phyloP scores from a whole-genome alignment of 2,888 invertebrate genomes.

The Stenurella melanura region DNA sequence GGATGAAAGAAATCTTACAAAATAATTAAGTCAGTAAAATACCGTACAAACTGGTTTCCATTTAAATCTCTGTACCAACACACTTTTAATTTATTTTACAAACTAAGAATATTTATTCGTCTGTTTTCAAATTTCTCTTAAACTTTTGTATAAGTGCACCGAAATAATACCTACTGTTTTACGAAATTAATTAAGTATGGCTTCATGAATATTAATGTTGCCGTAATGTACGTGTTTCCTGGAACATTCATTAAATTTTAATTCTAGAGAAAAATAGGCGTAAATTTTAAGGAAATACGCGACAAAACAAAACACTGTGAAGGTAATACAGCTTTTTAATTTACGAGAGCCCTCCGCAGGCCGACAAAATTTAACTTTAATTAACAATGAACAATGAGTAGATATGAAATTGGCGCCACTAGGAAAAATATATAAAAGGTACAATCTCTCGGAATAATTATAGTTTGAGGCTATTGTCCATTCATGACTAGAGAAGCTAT shows the following conservation, averaged over 20 bases:
- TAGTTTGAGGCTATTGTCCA: not conserved
- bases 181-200: slow-evolving; percentile 34
- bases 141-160: slow-evolving; percentile 32
- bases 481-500: too few relatives aligned
- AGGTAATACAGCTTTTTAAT: slow-evolving; percentile 15
- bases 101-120: slow-evolving; percentile 29
- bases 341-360: not conserved
- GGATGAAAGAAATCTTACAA: slow-evolving; percentile 1
- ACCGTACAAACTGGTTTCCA: slow-evolving; percentile 27
- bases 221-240: slow-evolving; percentile 27
- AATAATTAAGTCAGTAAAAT: slow-evolving; percentile 20
- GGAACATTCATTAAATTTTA: slow-evolving; percentile 34
- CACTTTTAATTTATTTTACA: slow-evolving; percentile 36
- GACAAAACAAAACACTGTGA: slow-evolving; percentile 14
- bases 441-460: not conserved
- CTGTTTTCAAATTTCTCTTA: slow-evolving; percentile 15
- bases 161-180: slow-evolving; percentile 38
- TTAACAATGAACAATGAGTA: slow-evolving; percentile 8
- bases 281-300: slow-evolving; percentile 18
- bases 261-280: slow-evolving; percentile 31
- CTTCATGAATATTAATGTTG: slow-evolving; percentile 36
- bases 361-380: slow-evolving; percentile 6
- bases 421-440: slow-evolving; percentile 2
- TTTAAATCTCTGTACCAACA: slow-evolving; percentile 14
- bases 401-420: not conserved